Evolutionary conservation across 2,888 invertebrate genomes (phyloP).

Genomic region (Syritta pipiens): DNA sequence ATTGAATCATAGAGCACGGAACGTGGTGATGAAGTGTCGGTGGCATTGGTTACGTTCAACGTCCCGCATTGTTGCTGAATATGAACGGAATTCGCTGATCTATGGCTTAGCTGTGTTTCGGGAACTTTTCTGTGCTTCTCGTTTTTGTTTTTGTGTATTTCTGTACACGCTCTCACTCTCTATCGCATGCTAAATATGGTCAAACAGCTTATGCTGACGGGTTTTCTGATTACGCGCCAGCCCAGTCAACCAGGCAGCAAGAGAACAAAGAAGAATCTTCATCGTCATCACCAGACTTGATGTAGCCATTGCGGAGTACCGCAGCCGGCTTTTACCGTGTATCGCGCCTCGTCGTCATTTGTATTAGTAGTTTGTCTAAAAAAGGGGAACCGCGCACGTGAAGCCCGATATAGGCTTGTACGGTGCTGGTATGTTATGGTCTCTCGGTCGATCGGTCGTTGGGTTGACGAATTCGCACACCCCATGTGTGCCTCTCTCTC

Average conservation of each 20-base stretch:
- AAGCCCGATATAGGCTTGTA: slow-evolving; percentile 15
- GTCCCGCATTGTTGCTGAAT: slow-evolving; percentile 44
- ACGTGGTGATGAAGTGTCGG: not conserved
- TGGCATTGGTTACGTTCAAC: slow-evolving; percentile 42
- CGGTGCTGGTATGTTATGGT: not conserved
- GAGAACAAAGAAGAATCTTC: slow-evolving; percentile 61
- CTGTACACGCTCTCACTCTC: slow-evolving; percentile 13
- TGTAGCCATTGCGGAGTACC: slow-evolving; percentile 48
- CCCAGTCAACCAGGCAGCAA: too few species aligned
- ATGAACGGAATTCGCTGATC: slow-evolving; percentile 23
- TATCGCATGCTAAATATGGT: slow-evolving; percentile 54
- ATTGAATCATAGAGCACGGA: slow-evolving; percentile 45
- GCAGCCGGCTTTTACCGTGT: slow-evolving; percentile 43
- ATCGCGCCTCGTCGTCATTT: not conserved
- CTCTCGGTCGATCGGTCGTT: too few species aligned
- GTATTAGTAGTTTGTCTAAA: slow-evolving; percentile 23
- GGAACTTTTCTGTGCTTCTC: slow-evolving; percentile 5
- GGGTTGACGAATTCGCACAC: slow-evolving; percentile 54
- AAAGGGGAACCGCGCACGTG: slow-evolving; percentile 30
- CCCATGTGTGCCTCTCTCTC: slow-evolving; percentile 19
- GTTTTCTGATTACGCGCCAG: slow-evolving; percentile 46
- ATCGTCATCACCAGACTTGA: slow-evolving; percentile 51
- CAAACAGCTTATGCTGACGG: slow-evolving; percentile 60
- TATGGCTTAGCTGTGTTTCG: not conserved
- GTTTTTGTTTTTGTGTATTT: slow-evolving; percentile 1